These are phyloP conservation scores for Sciaenops ocellatus DNA, from an alignment of 2,797 vertebrate genomes.

Conservation along the genomic window DNA sequence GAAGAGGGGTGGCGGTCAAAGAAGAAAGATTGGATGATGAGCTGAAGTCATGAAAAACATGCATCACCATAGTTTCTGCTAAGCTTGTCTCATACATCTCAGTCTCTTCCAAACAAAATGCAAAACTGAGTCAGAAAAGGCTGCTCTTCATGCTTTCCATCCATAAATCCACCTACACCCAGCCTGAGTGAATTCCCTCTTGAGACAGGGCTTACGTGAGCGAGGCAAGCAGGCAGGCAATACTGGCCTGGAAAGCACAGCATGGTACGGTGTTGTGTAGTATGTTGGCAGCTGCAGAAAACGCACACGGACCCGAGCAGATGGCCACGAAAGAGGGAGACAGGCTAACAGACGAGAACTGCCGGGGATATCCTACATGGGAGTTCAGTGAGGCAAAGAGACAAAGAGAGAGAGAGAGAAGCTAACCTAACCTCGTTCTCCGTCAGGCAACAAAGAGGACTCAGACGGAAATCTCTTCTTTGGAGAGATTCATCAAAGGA, in stretches of 20 bases:
- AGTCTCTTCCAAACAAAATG: constrained; percentile 60
- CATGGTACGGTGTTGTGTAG: constrained; percentile 64
- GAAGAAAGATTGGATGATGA: neutral
- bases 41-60: constrained; percentile 28
- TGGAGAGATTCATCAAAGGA: constrained; percentile 47
- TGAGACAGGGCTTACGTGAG: constrained; percentile 82
- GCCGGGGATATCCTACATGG: constrained; percentile 79
- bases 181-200: constrained; percentile 77
- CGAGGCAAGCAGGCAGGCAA: constrained; percentile 66
- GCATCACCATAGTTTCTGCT: constrained; percentile 28
- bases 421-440: constrained; percentile 52
- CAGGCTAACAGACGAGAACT: constrained; percentile 77
- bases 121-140: constrained; percentile 74
- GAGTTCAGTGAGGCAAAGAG: constrained; percentile 71
- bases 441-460: constrained; percentile 51
- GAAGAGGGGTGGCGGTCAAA: constrained; percentile 1
- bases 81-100: constrained; percentile 45
- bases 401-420: constrained; percentile 43
- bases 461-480: constrained; percentile 58
- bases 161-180: constrained; percentile 79
- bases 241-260: constrained; percentile 75
- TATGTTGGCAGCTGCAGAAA: constrained; percentile 77
- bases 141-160: constrained; percentile 67
- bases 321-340: constrained; percentile 78
- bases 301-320: constrained; percentile 77